These are phyloP conservation scores for Drosophila mimetica DNA, from an alignment of 2,888 invertebrate species.

Conservation along the genomic window DNA sequence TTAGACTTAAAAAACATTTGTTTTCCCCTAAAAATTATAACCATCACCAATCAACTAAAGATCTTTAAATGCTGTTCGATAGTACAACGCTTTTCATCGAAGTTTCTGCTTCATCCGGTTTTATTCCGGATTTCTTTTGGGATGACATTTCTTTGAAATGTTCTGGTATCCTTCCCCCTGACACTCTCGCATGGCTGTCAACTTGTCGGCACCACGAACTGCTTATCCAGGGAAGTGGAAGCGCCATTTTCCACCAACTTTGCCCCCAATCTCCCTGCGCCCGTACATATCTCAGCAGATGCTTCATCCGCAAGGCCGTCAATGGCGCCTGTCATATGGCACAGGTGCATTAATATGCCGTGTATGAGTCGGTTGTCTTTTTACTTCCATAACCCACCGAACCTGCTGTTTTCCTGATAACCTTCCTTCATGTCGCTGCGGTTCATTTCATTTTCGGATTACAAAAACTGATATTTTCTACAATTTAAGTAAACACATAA, in stretches of 20 bases:
- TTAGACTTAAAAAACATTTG: neutral
- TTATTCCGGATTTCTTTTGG: constrained; percentile 5
- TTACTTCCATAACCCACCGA: neutral
- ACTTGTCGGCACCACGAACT: constrained; percentile 59
- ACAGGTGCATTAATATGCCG: constrained; percentile 62
- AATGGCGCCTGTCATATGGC: constrained; percentile 42
- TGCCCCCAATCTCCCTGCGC: neutral
- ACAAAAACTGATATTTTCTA: neutral
- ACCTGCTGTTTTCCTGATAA: neutral
- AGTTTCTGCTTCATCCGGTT: neutral
- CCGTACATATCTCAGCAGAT: constrained; percentile 7
- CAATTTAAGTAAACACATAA: constrained; percentile 1
- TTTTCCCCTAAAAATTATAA: neutral
- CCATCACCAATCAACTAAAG: neutral
- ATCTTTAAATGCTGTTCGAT: neutral
- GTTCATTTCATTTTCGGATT: neutral
- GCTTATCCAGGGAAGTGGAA: no score
- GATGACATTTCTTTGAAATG: constrained; percentile 16
- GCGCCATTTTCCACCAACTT: constrained; percentile 1
- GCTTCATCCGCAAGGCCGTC: constrained; percentile 22
- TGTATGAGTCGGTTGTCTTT: constrained; percentile 23
- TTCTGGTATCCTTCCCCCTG: constrained; percentile 6
- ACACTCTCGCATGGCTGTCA: constrained; percentile 53
- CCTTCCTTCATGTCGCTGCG: neutral
- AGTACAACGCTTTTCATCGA: neutral